Base-by-base conservation (phyloP, 2,113 vertebrate genomes). In the Speoplatyrhinus poulsoni region DNA sequence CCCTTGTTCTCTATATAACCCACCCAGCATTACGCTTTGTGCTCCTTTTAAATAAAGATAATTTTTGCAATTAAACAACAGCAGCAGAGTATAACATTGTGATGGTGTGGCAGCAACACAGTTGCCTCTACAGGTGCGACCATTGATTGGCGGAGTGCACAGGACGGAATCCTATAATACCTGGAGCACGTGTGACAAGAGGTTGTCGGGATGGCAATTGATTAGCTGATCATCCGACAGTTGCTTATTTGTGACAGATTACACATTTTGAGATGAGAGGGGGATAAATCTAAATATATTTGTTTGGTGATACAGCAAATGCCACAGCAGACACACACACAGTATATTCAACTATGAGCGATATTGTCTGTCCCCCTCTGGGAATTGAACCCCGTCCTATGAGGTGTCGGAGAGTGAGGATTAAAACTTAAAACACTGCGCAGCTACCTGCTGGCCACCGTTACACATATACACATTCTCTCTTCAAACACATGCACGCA, bases 191-290 rank as follows among this genome's bases (percentile, higher is more conserved):
- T 75, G 17, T 60, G 33, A 68, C 48, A 69, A 46, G 65, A 71
- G 68, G 60, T 77, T 74, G 60, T 26, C n/a, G 54, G 52, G 54
- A 69, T 68, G 62, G 53, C 46, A 65, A 72, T 69, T 73, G 75
- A 87, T 79, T 79, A 73, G 67, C 57, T 54, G 77, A 75, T 79
- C 81, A 73, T 67, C 60, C 69, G 56, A 72, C 73, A 68, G 59
- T 53, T 66, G 75, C 32, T 69, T 72, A 79, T 72, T 69, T 55
- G 41, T 12, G 65, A 36, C 26, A 0, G 68, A 73, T 79, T 67
- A 70, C 66, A 59, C 16, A 15, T 80, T 71, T 54, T 65, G 60
- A 50, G 5, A n/a, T 41, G 73, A 59, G 19, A n/a, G n/a, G 19
- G 19, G 19, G 19, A 19, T 19, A 19, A 75, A 64, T 70, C 77